Percentiles rank a stretch among this genome's conserved stretches.
These are phyloP conservation scores for Thalassarche chlororhynchos DNA, from an alignment of 2,113 vertebrate species.

Conservation along the genomic window DNA sequence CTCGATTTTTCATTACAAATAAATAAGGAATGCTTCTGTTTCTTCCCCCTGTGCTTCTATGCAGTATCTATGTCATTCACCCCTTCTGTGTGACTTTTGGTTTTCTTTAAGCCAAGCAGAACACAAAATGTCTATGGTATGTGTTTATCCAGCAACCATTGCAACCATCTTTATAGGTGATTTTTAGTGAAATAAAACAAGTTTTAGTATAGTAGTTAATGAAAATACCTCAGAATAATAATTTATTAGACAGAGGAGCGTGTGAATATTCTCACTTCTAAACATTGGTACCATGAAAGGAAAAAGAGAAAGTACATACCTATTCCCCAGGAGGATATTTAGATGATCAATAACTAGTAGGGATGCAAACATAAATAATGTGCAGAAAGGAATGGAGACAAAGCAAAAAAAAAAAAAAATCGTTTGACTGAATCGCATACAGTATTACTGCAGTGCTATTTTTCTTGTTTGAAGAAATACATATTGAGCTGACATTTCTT, in stretches of 20 bases:
- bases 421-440: fast-evolving
- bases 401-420: not conserved
- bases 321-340: not conserved
- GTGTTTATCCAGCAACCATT: not conserved
- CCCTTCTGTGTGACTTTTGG: not conserved
- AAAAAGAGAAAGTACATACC: not conserved
- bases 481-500: not conserved
- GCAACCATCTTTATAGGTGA: not conserved
- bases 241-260: not conserved
- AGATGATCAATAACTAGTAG: not conserved
- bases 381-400: not conserved
- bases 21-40: not conserved
- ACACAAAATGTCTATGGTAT: not conserved
- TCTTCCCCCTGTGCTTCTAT: not conserved
- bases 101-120: not conserved
- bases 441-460: not conserved
- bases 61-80: not conserved
- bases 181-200: not conserved
- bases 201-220: not conserved
- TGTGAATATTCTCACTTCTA: not conserved
- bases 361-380: not conserved
- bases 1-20: not conserved
- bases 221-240: not conserved
- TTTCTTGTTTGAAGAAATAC: not conserved
- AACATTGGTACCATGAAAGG: not conserved